Base-by-base conservation (phyloP, 2,888 invertebrate genomes). In the Himalopsyche anomala region DNA sequence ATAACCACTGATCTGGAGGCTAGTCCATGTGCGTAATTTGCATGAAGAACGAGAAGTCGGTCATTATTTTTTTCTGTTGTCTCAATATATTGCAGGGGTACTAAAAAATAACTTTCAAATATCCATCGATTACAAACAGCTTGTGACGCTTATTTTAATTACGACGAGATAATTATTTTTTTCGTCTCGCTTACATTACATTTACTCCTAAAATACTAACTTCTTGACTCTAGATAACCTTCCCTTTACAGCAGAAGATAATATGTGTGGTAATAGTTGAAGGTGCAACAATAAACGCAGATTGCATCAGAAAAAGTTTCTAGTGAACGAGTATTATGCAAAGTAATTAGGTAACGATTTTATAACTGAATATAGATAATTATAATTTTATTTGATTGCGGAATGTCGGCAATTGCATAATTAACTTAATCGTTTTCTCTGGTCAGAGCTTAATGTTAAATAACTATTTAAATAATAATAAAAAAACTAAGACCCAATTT, bases 281-380 rank as follows among this genome's bases (percentile, higher is more conserved):
- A 84, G 84, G 62, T 84, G 84, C 81, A 84, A 84, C 81, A 84
- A 51, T 40, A 45, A 12, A 19, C 81, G n/a, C 81, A 51, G 56
- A 62, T 84, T 84, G 81, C 84, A 69, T 84, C 84, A 84, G 45
- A 74, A 74, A 74, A 69, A 74, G 4, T 4, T 19, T 74, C 36
- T 36, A 38, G 74, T 12, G 38, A 74, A 74, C 74, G 38, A 74
- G 38, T 12, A 38, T 74, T 74, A 74, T 74, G 36, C 74, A 74
- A 74, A 36, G 74, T 74, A 74, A 36, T 74, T 74, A 74, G 74
- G 74, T 74, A 74, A 74, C 74, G 74, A 74, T 74, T 74, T 74
- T 74, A 74, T 74, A 74, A 74, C 74, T 36, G 36, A 38, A 74
- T 38, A 38, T 36, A 74, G 38, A 74, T 38, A 36, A 74, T 38